A percentile compares a stretch with the other conserved stretches of the same genome.
phyloP scores from a whole-genome alignment of 2,113 vertebrate species.

The Morphnarchus princeps region DNA sequence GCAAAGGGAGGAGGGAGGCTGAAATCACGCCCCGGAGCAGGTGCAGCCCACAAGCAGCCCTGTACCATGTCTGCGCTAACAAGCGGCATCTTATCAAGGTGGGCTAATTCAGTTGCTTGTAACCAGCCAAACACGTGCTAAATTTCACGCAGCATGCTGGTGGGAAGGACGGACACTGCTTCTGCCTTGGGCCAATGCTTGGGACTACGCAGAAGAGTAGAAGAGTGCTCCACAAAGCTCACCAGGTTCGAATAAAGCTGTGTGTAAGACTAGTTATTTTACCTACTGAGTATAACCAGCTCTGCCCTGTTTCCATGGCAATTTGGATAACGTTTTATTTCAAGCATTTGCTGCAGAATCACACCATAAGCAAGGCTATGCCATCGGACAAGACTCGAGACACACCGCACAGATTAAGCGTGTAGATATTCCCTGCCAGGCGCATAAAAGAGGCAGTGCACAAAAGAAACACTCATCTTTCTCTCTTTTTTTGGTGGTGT shows the following conservation, averaged over 20 bases:
- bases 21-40: accelerated
- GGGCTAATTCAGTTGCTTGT: not conserved
- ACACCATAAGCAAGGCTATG: slow-evolving; percentile 18
- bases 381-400: not conserved
- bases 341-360: slow-evolving; percentile 25
- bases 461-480: not conserved
- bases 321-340: not conserved
- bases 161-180: not conserved
- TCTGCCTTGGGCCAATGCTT: not conserved
- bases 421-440: not conserved
- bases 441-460: not conserved
- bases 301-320: slow-evolving; percentile 34
- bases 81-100: not conserved
- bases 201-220: not conserved
- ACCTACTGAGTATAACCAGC: not conserved
- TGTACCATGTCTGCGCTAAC: accelerated
- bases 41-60: not conserved
- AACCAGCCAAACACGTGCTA: accelerated
- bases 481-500: not conserved
- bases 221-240: not conserved
- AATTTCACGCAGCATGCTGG: accelerated
- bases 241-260: not conserved
- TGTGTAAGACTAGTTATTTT: not conserved
- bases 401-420: not conserved
- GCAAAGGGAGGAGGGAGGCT: not conserved